A percentile compares a stretch with the other conserved stretches of the same genome.
Evolutionary conservation across 2,888 invertebrate genomes (phyloP).

Genomic region (Macaria liturata): DNA sequence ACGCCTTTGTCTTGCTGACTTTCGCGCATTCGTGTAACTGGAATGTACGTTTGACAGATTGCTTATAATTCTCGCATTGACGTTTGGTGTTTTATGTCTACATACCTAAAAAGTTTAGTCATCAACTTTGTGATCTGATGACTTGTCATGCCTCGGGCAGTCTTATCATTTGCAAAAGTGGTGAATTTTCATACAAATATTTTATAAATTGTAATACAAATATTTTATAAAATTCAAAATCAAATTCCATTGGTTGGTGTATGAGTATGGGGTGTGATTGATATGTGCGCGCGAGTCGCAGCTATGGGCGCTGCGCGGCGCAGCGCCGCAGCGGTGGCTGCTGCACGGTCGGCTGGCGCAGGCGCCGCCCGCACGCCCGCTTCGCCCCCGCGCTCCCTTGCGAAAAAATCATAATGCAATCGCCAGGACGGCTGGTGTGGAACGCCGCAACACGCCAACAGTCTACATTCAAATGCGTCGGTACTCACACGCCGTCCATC

Average conservation of each 20-base stretch:
- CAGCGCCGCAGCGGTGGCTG: conserved; percentile 64
- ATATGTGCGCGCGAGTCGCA: conserved; percentile 63
- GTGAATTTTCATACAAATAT: too few species aligned
- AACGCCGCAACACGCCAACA: conserved; percentile 79
- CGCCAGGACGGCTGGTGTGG: conserved; percentile 81
- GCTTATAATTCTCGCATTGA: conserved; percentile 23
- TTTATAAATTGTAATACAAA: too few species aligned
- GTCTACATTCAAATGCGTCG: conserved; percentile 80
- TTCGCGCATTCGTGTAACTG: conserved; percentile 53
- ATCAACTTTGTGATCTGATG: too few species aligned
- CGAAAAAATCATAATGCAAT: conserved; percentile 83
- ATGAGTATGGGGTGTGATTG: conserved; percentile 41
- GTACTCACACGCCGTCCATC: conserved; percentile 81
- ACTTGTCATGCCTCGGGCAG: too few species aligned
- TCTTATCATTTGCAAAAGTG: too few species aligned
- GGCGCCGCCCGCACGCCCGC: conserved; percentile 56
- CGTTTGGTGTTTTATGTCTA: conserved; percentile 20
- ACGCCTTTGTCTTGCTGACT: conserved; percentile 72
- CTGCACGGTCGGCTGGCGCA: conserved; percentile 76
- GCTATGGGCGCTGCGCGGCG: conserved; percentile 49
- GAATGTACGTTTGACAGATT: conserved; percentile 31
- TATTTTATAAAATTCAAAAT: too few species aligned
- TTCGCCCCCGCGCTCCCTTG: conserved; percentile 78
- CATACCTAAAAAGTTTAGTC: too few species aligned
- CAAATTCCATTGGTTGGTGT: not conserved